Base-by-base conservation (phyloP, 2,113 vertebrate genomes). In the Chlorodrepanis virens region DNA sequence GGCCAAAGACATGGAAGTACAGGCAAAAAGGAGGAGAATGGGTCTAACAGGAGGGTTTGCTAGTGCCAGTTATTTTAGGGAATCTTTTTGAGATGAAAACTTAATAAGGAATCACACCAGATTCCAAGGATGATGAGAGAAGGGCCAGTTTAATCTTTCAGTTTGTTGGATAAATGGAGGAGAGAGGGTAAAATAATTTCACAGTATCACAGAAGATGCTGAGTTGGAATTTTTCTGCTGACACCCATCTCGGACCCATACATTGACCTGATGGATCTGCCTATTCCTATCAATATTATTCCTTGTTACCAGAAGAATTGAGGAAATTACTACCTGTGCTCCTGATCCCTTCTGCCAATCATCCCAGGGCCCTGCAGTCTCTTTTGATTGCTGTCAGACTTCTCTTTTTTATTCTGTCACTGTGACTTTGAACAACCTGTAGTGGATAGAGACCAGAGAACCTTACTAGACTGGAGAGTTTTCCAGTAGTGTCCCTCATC, bases 201-300 rank as follows among this genome's bases (percentile, higher is more conserved):
- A 35, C 19, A 35, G 10, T 29, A 42, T 57, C 50, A 29, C 35
- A 57, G 35, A 35, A 57, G 40, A 76, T 9, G 29, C 31, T 42
- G 42, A 50, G 8, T 29, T 25, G 20, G 24, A 85, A 49, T 35
- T 85, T n/a, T 57, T 57, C 60, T 65, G 31, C 42, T 35, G 42
- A 57, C 13, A 50, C 2, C 12, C 20, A 20, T 5, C 35, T 75
- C 0, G 0, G 42, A 75, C 31, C 35, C 31, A 49, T 28, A 24
- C 35, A 19, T 4, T 65, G 82, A 35, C 29, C 42, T 40, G 42
- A 29, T 67, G 52, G 31, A 31, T 50, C 23, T 85, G 25, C 61
- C 31, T 67, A 11, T 65, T 67, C 16, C 9, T 49, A 17, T 42
- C 29, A 12, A 20, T 57, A 65, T 42, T 35, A 13, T 67, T 31